phyloP scores from a whole-genome alignment of 2,888 invertebrate genomes.

The Oegoconia quadripuncta region DNA sequence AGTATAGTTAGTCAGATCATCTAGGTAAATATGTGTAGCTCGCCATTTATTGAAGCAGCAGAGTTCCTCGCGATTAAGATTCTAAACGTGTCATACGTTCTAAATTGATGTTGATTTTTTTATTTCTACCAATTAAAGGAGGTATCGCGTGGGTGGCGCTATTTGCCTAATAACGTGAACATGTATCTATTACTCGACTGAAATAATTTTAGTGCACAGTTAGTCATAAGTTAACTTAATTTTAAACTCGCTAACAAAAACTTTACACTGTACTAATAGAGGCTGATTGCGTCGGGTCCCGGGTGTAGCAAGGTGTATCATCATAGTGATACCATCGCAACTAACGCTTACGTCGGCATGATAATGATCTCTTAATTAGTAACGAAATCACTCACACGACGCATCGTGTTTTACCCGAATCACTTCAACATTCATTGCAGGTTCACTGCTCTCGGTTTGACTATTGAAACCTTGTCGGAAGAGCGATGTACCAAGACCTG shows the following conservation, averaged over 20 bases:
- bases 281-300: not conserved
- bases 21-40: too few relatives aligned
- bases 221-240: not conserved
- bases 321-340: slow-evolving; percentile 1
- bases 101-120: slow-evolving; percentile 7
- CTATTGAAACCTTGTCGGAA: slow-evolving; percentile 18
- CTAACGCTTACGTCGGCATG: slow-evolving; percentile 5
- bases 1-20: too few relatives aligned
- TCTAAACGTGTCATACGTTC: slow-evolving; percentile 1
- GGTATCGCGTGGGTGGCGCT: not conserved
- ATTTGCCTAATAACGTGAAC: not conserved
- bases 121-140: slow-evolving; percentile 1
- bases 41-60: too few relatives aligned
- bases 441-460: not conserved
- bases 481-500: slow-evolving; percentile 25
- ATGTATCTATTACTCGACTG: not conserved
- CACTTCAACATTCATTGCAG: slow-evolving; percentile 9
- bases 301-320: not conserved
- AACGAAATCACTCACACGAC: slow-evolving; percentile 28
- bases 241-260: not conserved
- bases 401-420: slow-evolving; percentile 3
- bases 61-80: not conserved
- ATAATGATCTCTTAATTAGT: slow-evolving; percentile 46
- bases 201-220: not conserved
- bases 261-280: not conserved